Percentiles rank a stretch among this genome's conserved stretches.
Conservation (phyloP, 2,797 vertebrate species). For the Chiroxiphia lanceolata region DNA sequence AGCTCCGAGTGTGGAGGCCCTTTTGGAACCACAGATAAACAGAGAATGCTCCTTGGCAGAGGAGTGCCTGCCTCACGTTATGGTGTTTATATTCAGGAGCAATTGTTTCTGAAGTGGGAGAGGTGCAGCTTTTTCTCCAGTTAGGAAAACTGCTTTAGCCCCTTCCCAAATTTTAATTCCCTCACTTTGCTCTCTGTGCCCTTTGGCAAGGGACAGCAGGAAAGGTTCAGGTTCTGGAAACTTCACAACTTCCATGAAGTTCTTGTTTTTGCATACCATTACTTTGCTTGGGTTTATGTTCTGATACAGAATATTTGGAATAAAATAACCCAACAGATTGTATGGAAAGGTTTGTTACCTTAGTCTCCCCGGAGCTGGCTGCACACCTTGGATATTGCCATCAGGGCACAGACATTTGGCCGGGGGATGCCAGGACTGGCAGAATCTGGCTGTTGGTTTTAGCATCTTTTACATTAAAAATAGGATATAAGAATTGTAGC, state of each 20-base stretch:
- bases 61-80: background rate
- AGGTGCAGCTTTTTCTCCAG: background rate
- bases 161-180: background rate
- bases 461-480: background rate
- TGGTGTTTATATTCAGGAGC: background rate
- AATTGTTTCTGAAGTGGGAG: background rate
- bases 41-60: constrained; percentile 4
- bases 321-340: background rate
- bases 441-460: background rate
- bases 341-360: background rate
- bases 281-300: background rate
- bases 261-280: background rate
- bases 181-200: background rate
- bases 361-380: background rate
- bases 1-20: background rate
- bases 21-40: constrained; percentile 12
- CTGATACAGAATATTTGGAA: background rate
- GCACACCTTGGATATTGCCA: background rate
- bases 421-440: background rate
- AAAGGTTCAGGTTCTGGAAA: background rate
- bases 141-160: background rate
- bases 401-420: background rate
- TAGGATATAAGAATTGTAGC: background rate
- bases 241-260: background rate
- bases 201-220: background rate